Evolutionary conservation across 2,888 invertebrate species (phyloP).

Genomic region (Dromius quadrimaculatus): DNA sequence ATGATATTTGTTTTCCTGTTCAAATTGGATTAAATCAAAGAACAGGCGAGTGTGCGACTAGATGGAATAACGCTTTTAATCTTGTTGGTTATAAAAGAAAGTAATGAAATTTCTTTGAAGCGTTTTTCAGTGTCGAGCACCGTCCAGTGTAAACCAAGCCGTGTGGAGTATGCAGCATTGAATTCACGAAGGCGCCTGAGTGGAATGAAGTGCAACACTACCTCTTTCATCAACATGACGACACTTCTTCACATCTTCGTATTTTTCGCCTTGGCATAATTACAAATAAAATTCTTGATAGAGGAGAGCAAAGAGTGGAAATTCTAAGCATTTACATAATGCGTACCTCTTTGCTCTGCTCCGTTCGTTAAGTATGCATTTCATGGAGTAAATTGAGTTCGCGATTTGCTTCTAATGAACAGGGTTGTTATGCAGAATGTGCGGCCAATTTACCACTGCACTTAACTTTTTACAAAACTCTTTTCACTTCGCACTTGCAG

Average conservation of each 20-base stretch:
- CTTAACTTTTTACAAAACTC: constrained; percentile 13
- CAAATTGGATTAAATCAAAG: too few relatives aligned
- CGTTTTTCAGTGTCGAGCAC: too few relatives aligned
- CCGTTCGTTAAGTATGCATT: constrained; percentile 28
- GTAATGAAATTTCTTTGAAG: too few relatives aligned
- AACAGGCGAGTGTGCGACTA: too few relatives aligned
- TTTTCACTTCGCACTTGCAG: constrained; percentile 8
- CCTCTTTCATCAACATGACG: not conserved
- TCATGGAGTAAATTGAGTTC: constrained; percentile 24
- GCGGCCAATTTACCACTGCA: constrained; percentile 16
- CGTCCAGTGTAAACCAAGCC: too few relatives aligned
- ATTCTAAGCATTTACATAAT: not conserved
- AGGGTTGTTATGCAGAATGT: constrained; percentile 30
- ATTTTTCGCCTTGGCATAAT: not conserved
- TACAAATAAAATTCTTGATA: constrained; percentile 9
- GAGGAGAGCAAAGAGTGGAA: not conserved
- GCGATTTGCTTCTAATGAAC: constrained; percentile 18
- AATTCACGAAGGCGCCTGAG: too few relatives aligned
- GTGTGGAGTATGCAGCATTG: too few relatives aligned
- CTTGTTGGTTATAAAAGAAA: too few relatives aligned
- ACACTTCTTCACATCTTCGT: not conserved
- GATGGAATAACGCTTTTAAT: too few relatives aligned
- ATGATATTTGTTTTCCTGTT: too few relatives aligned
- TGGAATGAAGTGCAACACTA: not conserved
- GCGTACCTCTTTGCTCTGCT: constrained; percentile 12